Evolutionary conservation across 1,140 invertebrate genomes (phyloP), one percentile per base, ranked within the genome.

Genomic region (Mya arenaria): DNA sequence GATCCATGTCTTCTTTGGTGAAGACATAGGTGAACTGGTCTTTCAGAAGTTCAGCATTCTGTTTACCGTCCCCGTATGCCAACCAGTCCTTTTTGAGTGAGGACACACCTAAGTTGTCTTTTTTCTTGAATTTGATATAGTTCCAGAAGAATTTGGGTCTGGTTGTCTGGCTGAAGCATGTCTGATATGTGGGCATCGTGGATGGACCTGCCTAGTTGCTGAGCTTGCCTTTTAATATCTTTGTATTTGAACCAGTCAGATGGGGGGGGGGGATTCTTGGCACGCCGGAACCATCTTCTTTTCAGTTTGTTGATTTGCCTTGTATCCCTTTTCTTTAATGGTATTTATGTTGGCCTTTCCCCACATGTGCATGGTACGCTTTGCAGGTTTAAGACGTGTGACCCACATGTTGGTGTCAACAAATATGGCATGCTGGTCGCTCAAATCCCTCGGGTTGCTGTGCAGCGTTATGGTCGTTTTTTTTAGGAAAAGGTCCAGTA

Each of bases 171-270:
- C 8, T 19, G 10, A 5, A 69, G 36, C 66, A 52, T 44, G 41
- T 37, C 36, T 8, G 6, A 0, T 15, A 69, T 23, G 28, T 41
- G 36, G 17, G 66, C 17, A 1, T 69, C 66, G 17, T 44, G 66
- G 37, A 25, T 0, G 1, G 36, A 10, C 30, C 36, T 1, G 65
- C 39, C 19, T 36, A 17, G 10, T 3, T 23, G 6, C 10, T 68
- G 65, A 39, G 65, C 34, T 68, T 68, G 41, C 34, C 8, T 39
- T 41, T 69, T 69, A 34, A 63, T 63, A 10, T 63, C 28, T 63
- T 28, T n/a, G 36, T 63, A 63, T 63, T 10, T 63, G 4, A 4
- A 10, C 60, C 60, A 63, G 60, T 63, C 60, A 10, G 60, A 63
- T 32, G 60, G 4, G 60, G 60, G 36, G 60, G 28, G 28, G 4